These are phyloP conservation scores for Xyrauchen texanus DNA, from an alignment of 2,113 vertebrate species.

Conservation along the genomic window DNA sequence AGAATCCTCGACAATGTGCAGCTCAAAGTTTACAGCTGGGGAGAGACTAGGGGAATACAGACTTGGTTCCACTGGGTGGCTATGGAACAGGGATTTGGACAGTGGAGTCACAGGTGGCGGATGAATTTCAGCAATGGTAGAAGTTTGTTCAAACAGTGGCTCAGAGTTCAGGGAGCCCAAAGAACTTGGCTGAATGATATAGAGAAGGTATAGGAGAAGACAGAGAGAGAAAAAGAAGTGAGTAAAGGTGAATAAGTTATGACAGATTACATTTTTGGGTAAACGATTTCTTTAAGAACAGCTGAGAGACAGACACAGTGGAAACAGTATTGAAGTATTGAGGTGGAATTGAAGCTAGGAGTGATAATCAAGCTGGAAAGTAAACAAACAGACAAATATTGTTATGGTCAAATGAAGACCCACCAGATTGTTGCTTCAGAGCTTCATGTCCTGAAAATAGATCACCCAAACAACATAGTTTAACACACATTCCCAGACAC, in stretches of 20 bases:
- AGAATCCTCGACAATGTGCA: slow-evolving; percentile 72
- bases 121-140: slow-evolving; percentile 54
- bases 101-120: slow-evolving; percentile 57
- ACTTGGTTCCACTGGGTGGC: slow-evolving; percentile 52
- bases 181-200: slow-evolving; percentile 83
- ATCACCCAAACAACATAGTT: slow-evolving; percentile 24
- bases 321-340: not conserved
- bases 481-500: slow-evolving; percentile 22
- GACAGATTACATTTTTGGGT: not conserved
- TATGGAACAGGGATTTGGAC: slow-evolving; percentile 52
- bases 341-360: not conserved
- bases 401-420: not conserved
- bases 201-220: slow-evolving; percentile 53
- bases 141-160: slow-evolving; percentile 65
- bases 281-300: not conserved
- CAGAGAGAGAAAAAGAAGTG: slow-evolving; percentile 33
- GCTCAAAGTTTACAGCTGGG: slow-evolving; percentile 63
- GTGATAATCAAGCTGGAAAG: not conserved
- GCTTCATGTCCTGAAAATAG: slow-evolving; percentile 16
- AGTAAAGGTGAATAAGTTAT: slow-evolving; percentile 60
- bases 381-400: not conserved
- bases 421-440: not conserved
- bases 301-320: not conserved
- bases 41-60: slow-evolving; percentile 47
- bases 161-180: slow-evolving; percentile 76